Conservation (phyloP, 2,113 vertebrate species). For the Callospermophilus lateralis region DNA sequence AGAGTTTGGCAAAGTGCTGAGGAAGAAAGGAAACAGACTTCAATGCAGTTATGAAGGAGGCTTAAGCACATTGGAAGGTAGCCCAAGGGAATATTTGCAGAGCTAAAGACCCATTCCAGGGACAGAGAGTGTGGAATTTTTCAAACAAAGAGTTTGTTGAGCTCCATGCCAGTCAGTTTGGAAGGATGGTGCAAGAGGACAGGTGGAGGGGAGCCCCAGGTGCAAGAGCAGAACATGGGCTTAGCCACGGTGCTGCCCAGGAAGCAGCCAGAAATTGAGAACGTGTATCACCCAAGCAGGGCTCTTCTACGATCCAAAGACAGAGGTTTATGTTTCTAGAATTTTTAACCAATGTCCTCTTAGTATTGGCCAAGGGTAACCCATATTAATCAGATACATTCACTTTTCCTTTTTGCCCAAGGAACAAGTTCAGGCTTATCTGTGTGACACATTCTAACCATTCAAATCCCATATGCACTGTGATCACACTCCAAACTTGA, state of each 20-base stretch:
- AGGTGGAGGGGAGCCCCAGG: not conserved
- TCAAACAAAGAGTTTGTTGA: slow-evolving; percentile 37
- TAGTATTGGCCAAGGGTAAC: not conserved
- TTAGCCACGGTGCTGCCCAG: too few species aligned
- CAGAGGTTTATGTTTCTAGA: not conserved
- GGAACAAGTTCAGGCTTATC: not conserved
- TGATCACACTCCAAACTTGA: not conserved
- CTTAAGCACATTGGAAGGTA: not conserved
- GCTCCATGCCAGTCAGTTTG: not conserved
- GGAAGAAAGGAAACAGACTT: slow-evolving; percentile 22
- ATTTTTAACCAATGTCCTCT: not conserved
- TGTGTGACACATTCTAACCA: not conserved
- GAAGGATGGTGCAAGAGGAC: not conserved
- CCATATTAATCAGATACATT: not conserved
- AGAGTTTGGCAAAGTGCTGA: not conserved
- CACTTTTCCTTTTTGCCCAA: not conserved
- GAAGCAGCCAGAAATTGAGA: not conserved
- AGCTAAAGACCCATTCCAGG: not conserved
- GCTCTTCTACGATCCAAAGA: not conserved
- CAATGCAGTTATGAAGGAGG: not conserved
- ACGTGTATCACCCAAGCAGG: not conserved
- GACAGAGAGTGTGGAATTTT: not conserved
- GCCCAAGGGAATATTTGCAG: not conserved
- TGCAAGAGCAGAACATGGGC: not conserved
- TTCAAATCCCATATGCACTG: not conserved